Conservation (phyloP, 1,140 invertebrate genomes). For the Drosophila nebulosa region DNA sequence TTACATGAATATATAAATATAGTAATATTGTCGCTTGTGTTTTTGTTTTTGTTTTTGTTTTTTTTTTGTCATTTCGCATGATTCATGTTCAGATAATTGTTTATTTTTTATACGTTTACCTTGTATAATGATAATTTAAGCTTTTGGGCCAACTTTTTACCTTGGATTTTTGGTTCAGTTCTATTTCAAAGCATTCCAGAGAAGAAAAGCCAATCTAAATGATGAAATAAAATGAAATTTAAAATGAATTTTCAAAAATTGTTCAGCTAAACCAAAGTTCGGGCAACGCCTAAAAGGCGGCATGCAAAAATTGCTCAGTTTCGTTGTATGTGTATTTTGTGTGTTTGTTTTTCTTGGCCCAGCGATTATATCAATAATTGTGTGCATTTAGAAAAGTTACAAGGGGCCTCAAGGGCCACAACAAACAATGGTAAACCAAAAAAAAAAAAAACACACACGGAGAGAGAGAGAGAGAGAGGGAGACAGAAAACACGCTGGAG, state of each 20-base stretch:
- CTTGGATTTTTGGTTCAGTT: too few species aligned
- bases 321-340: constrained; percentile 2
- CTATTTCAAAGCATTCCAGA: too few species aligned
- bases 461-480: too few species aligned
- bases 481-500: constrained; percentile 28
- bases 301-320: constrained; percentile 50
- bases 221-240: too few species aligned
- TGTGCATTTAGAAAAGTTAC: constrained; percentile 80
- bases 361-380: constrained; percentile 80
- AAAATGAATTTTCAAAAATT: too few species aligned
- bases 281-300: constrained; percentile 62
- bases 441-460: constrained; percentile 8
- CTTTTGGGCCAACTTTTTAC: too few species aligned
- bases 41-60: constrained; percentile 4
- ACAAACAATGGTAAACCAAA: constrained; percentile 11
- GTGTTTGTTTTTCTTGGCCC: constrained; percentile 56
- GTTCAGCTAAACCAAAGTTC: too few species aligned
- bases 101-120: too few species aligned
- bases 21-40: not conserved
- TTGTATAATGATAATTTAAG: too few species aligned
- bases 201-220: too few species aligned
- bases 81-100: not conserved
- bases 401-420: constrained; percentile 53
- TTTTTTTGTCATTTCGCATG: constrained; percentile 16
- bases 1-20: constrained; percentile 43